These are phyloP conservation scores for Onychorhynchus coronatus DNA, from an alignment of 2,113 vertebrate species.

Conservation along the genomic window DNA sequence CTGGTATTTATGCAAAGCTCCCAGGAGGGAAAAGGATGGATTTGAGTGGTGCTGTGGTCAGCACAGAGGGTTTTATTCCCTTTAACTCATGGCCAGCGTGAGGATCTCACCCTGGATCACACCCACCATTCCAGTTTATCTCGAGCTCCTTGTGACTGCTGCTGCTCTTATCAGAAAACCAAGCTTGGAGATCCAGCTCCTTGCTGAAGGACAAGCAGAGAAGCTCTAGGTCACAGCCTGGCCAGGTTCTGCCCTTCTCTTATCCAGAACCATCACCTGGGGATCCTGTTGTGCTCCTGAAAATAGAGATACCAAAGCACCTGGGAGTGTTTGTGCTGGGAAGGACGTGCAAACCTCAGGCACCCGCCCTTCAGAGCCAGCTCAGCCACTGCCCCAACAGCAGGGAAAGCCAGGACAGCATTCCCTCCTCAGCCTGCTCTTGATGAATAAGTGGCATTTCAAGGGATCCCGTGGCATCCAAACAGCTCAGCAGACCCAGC, in stretches of 20 bases:
- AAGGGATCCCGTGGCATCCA: background rate
- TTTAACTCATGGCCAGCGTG: accelerated
- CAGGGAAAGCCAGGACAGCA: background rate
- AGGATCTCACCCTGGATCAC: background rate
- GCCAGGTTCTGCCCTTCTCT: background rate
- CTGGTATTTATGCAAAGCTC: background rate
- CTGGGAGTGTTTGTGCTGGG: background rate
- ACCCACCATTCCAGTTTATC: background rate
- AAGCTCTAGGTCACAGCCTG: background rate
- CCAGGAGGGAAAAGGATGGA: background rate
- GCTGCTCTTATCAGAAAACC: background rate
- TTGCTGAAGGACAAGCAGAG: background rate
- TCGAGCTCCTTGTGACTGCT: background rate
- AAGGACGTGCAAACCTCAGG: background rate
- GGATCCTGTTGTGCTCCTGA: background rate
- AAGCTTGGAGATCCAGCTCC: background rate
- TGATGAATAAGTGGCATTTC: background rate
- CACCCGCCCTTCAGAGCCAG: background rate
- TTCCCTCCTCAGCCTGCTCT: background rate
- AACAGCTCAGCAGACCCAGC: background rate
- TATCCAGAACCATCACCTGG: background rate
- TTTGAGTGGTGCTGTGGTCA: background rate
- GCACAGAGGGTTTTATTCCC: background rate
- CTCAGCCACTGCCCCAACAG: background rate
- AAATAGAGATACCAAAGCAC: background rate